A percentile compares a stretch with the other conserved stretches of the same genome.
phyloP scores from a whole-genome alignment of 1,140 invertebrate species.

The Drosophila ironensis region DNA sequence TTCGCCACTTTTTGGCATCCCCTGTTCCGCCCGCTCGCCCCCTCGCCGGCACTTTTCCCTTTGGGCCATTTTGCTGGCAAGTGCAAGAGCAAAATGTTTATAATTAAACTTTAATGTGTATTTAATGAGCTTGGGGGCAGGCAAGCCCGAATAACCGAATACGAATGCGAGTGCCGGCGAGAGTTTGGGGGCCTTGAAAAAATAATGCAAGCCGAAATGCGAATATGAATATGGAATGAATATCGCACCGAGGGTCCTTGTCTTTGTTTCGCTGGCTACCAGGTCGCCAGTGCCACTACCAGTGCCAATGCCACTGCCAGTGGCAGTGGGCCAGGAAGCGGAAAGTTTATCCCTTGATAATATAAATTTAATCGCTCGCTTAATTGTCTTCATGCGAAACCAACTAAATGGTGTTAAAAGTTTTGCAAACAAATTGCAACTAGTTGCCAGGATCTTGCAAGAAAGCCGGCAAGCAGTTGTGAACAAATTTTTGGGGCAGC shows the following conservation, averaged over 20 bases:
- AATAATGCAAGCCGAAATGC: constrained; percentile 55
- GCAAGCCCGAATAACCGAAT: background rate
- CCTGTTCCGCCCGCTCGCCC: background rate
- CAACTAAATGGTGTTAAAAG: constrained; percentile 78
- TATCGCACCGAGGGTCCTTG: constrained; percentile 4
- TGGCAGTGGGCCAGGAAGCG: constrained; percentile 46
- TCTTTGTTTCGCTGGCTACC: constrained; percentile 1
- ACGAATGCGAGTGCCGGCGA: background rate
- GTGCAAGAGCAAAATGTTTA: constrained; percentile 77
- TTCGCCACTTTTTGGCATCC: constrained; percentile 56
- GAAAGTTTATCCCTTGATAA: constrained; percentile 69
- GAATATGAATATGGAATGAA: constrained; percentile 72
- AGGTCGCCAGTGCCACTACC: too few species aligned
- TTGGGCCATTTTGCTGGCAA: constrained; percentile 63
- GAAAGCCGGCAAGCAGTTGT: constrained; percentile 52
- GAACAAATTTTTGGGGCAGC: constrained; percentile 64
- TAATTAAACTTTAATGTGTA: constrained; percentile 80
- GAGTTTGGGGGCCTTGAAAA: constrained; percentile 45
- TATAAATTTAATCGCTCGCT: constrained; percentile 79
- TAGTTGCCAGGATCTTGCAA: constrained; percentile 60
- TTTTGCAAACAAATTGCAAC: constrained; percentile 79
- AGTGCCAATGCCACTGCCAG: too few species aligned
- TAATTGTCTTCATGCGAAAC: constrained; percentile 79
- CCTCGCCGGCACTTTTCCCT: constrained; percentile 14
- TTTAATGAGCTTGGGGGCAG: constrained; percentile 64